phyloP scores from a whole-genome alignment of 2,888 invertebrate genomes.

The Diogma glabrata region DNA sequence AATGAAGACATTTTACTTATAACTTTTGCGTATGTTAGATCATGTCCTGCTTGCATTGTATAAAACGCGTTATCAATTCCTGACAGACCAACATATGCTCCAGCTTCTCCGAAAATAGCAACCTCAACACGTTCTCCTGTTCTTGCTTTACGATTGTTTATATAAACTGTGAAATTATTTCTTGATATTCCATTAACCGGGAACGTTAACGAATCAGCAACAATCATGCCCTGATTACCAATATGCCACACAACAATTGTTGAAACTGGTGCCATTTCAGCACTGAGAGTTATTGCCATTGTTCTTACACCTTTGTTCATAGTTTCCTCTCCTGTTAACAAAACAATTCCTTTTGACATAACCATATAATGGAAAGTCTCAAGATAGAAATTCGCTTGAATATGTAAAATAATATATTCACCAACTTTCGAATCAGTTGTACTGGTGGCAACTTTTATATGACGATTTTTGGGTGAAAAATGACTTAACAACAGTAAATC shows the following conservation, averaged over 20 bases:
- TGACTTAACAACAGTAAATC: conserved; percentile 65
- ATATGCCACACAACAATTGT: conserved; percentile 84
- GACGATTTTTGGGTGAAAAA: conserved; percentile 69
- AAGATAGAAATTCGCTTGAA: conserved; percentile 81
- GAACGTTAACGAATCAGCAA: conserved; percentile 90
- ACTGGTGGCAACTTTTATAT: conserved; percentile 76
- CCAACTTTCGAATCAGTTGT: conserved; percentile 78
- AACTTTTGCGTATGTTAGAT: conserved; percentile 74
- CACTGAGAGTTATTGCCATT: conserved; percentile 68
- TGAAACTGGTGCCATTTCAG: conserved; percentile 88
- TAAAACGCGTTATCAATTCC: conserved; percentile 83
- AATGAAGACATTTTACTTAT: conserved; percentile 79
- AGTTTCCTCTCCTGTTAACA: conserved; percentile 71
- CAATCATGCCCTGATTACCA: conserved; percentile 68
- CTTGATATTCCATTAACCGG: conserved; percentile 90
- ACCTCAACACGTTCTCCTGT: conserved; percentile 89
- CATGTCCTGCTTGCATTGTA: conserved; percentile 88
- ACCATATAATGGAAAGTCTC: conserved; percentile 83
- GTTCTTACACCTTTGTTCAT: conserved; percentile 69
- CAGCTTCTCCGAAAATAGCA: conserved; percentile 86
- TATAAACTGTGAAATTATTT: conserved; percentile 77
- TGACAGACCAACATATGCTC: conserved; percentile 85
- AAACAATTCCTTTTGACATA: conserved; percentile 83
- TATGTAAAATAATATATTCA: conserved; percentile 89
- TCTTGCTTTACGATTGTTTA: conserved; percentile 88